These are phyloP conservation scores for Thaleichthys pacificus DNA, from an alignment of 2,797 vertebrate species.

Conservation along the genomic window DNA sequence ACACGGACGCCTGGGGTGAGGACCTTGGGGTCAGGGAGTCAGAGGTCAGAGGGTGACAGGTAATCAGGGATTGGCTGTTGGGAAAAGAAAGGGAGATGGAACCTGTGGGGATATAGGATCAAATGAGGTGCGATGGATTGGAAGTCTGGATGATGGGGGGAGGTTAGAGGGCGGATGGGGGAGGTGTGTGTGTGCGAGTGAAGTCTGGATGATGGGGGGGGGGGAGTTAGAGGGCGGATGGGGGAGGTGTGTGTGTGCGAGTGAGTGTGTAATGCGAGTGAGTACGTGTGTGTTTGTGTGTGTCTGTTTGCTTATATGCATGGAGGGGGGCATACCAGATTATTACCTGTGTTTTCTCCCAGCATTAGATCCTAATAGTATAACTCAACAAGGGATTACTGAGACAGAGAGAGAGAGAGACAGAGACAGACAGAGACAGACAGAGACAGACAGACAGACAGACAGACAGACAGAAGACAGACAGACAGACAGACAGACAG, in stretches of 20 bases:
- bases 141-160: neutral
- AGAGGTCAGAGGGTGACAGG: neutral
- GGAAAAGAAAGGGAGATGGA: neutral
- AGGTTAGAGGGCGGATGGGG: constrained; percentile 13
- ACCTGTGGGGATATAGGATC: neutral
- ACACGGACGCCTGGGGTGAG: constrained; percentile 74
- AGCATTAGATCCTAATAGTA: constrained; percentile 68
- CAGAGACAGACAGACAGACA: too few species aligned
- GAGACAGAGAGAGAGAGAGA: constrained; percentile 54
- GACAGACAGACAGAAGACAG: too few species aligned
- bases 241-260: constrained; percentile 13
- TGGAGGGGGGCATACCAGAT: constrained; percentile 42
- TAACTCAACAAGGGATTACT: constrained; percentile 74
- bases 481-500: too few species aligned
- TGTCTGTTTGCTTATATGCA: constrained; percentile 4
- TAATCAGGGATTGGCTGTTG: neutral
- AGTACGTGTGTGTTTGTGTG: constrained; percentile 2
- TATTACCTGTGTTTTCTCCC: constrained; percentile 52
- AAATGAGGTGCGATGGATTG: neutral
- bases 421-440: too few species aligned
- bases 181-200: constrained; percentile 3
- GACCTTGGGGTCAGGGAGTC: neutral
- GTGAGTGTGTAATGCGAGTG: constrained; percentile 3
- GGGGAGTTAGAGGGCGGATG: constrained; percentile 11
- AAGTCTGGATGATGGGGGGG: neutral